Percentiles rank a stretch among this genome's conserved stretches.
phyloP scores from a whole-genome alignment of 2,888 invertebrate species.

The Helicoverpa assulta region DNA sequence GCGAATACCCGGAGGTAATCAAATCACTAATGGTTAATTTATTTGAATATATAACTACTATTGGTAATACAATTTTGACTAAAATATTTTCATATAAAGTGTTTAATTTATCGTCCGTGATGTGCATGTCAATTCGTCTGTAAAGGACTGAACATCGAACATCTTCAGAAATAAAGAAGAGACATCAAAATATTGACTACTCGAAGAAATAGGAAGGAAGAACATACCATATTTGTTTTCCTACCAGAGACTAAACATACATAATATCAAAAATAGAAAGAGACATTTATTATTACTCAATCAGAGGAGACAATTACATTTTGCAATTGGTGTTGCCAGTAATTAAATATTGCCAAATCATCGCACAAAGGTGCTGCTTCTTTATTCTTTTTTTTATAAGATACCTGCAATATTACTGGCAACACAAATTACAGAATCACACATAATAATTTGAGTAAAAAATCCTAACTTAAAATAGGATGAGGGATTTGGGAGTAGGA shows the following conservation, averaged over 20 bases:
- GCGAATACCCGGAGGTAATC: background rate
- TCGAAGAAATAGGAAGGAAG: constrained; percentile 67
- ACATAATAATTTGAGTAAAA: constrained; percentile 57
- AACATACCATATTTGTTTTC: constrained; percentile 59
- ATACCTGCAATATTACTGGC: constrained; percentile 20
- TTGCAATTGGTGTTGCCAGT: constrained; percentile 48
- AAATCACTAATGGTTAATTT: background rate
- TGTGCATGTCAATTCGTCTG: constrained; percentile 74
- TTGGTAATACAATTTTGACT: background rate
- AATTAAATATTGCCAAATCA: background rate
- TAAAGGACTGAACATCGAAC: constrained; percentile 70
- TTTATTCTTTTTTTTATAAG: no score
- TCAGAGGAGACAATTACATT: constrained; percentile 44
- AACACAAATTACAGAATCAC: constrained; percentile 48
- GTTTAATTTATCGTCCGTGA: constrained; percentile 45
- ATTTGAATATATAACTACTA: background rate
- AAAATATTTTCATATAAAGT: constrained; percentile 12
- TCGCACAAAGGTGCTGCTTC: no score
- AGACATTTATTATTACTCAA: constrained; percentile 56
- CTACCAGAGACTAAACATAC: constrained; percentile 61
- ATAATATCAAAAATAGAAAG: constrained; percentile 55
- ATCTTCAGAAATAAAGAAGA: constrained; percentile 71
- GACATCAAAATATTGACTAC: constrained; percentile 74
- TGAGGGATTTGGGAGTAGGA: constrained; percentile 66
- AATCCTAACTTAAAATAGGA: constrained; percentile 50